These are phyloP conservation scores for Syritta pipiens DNA, from an alignment of 2,888 invertebrate genomes.

Conservation along the genomic window DNA sequence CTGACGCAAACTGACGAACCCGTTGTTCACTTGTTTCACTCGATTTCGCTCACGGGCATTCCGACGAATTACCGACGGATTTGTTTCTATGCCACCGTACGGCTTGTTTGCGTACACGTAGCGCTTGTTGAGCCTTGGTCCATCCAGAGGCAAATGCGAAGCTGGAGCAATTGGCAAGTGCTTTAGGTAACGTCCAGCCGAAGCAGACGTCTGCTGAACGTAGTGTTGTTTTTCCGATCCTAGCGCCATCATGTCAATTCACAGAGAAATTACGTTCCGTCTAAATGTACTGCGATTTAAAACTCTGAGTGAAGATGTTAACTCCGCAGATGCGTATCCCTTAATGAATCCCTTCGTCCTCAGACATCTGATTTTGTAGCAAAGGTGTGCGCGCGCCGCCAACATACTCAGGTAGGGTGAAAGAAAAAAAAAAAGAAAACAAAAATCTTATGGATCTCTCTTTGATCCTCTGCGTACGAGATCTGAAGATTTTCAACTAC, in stretches of 20 bases:
- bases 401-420: slow-evolving; percentile 48
- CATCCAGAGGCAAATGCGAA: slow-evolving; percentile 42
- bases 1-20: slow-evolving; percentile 92
- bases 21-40: slow-evolving; percentile 96
- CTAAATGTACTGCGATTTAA: slow-evolving; percentile 13
- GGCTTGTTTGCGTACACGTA: slow-evolving; percentile 82
- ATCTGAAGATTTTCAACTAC: slow-evolving; percentile 38
- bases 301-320: slow-evolving; percentile 67
- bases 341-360: slow-evolving; percentile 78
- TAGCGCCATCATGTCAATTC: slow-evolving; percentile 61
- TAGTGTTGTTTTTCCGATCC: slow-evolving; percentile 55
- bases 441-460: slow-evolving; percentile 64
- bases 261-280: slow-evolving; percentile 14
- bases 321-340: slow-evolving; percentile 74
- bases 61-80: slow-evolving; percentile 91
- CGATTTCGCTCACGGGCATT: slow-evolving; percentile 97
- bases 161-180: slow-evolving; percentile 51
- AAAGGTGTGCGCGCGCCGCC: slow-evolving; percentile 47
- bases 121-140: slow-evolving; percentile 56
- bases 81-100: slow-evolving; percentile 83
- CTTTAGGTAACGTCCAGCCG: slow-evolving; percentile 35
- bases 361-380: slow-evolving; percentile 64
- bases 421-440: neutral
- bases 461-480: slow-evolving; percentile 33
- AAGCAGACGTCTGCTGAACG: slow-evolving; percentile 30